These are phyloP conservation scores for Malurus elegans DNA, from an alignment of 2,113 vertebrate genomes.

Conservation along the genomic window DNA sequence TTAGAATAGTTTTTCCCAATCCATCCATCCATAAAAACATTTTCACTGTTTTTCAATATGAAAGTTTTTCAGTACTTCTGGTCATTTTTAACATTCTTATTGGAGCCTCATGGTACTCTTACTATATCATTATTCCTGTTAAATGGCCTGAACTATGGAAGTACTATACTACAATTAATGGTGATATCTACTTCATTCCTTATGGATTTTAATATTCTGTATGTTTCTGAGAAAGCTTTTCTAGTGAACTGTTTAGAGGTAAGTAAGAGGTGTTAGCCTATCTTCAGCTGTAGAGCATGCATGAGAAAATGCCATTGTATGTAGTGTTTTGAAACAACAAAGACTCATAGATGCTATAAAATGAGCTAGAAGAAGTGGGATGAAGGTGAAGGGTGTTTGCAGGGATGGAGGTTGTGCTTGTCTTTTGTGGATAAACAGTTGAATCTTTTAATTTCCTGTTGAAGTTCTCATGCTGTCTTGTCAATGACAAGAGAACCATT, in stretches of 20 bases:
- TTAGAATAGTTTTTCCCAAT: background rate
- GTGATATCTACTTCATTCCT: background rate
- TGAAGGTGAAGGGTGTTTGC: background rate
- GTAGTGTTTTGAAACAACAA: background rate
- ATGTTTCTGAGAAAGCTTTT: background rate
- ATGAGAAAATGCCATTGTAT: background rate
- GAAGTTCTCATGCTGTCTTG: background rate
- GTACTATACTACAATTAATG: background rate
- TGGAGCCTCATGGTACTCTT: background rate
- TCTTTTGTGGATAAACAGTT: background rate
- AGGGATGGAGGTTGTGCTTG: background rate
- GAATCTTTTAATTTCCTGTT: background rate
- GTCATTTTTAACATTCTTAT: background rate
- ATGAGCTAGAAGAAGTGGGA: background rate
- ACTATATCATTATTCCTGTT: background rate
- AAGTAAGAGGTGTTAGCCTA: background rate
- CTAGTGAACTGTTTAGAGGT: background rate
- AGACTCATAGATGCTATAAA: background rate
- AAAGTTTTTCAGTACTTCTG: background rate
- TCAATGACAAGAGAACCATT: background rate
- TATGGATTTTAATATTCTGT: background rate
- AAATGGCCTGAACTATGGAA: background rate
- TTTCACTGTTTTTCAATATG: background rate
- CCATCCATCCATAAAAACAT: background rate
- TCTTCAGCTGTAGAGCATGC: background rate